Percentiles rank a stretch among this genome's conserved stretches.
Conservation (phyloP, 92 coral and sea anemone genomes). For the Parazoanthus darwini region DNA sequence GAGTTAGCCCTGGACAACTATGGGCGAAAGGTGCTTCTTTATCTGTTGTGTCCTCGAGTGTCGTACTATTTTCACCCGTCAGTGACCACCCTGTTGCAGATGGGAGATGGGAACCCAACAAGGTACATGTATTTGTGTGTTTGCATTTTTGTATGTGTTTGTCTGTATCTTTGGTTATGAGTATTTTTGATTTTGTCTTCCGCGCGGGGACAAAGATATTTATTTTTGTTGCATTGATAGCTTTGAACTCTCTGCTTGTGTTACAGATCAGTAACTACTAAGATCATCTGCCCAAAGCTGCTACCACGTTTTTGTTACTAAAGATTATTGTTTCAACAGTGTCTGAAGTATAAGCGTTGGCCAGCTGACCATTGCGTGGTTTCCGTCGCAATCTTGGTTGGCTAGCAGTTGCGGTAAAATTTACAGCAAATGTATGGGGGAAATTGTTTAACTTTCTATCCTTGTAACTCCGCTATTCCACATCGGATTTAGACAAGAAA, state of each 20-base stretch:
- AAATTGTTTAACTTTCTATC: no score
- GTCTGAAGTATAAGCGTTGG: no score
- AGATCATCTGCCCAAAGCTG: neutral
- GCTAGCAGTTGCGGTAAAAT: no score
- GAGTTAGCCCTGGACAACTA: conserved; percentile 81
- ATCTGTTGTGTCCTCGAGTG: conserved; percentile 82
- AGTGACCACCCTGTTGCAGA: conserved; percentile 62
- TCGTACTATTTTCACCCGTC: conserved; percentile 83
- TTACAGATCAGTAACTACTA: neutral
- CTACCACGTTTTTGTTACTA: no score
- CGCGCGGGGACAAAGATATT: neutral
- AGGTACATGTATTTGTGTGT: conserved; percentile 50
- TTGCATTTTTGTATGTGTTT: neutral
- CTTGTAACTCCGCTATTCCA: no score
- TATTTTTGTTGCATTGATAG: neutral
- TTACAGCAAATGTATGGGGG: no score
- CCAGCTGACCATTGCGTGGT: no score
- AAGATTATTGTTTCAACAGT: no score
- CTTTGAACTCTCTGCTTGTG: neutral
- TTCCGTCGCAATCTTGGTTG: no score
- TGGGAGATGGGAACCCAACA: conserved; percentile 79
- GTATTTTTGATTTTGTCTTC: neutral
- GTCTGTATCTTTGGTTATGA: neutral
- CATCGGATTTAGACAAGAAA: no score
- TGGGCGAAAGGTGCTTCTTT: conserved; percentile 90